Evolutionary conservation across 2,113 vertebrate species (phyloP).

Genomic region (Cavia porcellus): DNA sequence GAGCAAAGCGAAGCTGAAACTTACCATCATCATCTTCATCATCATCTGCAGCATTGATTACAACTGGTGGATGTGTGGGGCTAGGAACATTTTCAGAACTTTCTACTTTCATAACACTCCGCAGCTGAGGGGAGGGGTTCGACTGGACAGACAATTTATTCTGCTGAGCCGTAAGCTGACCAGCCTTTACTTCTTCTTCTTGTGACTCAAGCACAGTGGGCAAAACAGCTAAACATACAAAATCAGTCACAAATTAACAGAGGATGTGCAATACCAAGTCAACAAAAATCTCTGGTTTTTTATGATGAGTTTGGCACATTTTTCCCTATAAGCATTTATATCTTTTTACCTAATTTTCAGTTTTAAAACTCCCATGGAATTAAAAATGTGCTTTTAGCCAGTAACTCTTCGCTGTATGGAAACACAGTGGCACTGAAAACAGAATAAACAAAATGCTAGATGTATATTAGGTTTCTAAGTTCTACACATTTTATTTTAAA

Average conservation of each 20-base stretch:
- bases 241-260: neutral
- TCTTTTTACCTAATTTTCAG: constrained; percentile 42
- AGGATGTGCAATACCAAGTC: neutral
- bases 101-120: constrained; percentile 95
- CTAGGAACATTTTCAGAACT: constrained; percentile 96
- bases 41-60: constrained; percentile 97
- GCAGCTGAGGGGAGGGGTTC: constrained; percentile 92
- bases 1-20: neutral
- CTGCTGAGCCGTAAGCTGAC: constrained; percentile 84
- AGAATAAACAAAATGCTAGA: neutral
- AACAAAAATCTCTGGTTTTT: constrained; percentile 4
- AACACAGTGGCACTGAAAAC: neutral
- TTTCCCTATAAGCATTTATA: neutral
- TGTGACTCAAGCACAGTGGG: constrained; percentile 84
- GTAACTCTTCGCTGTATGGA: neutral
- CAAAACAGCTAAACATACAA: constrained; percentile 80
- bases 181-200: constrained; percentile 89
- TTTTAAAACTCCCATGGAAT: constrained; percentile 7
- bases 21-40: constrained; percentile 97
- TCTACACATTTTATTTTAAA: constrained; percentile 35
- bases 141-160: constrained; percentile 88
- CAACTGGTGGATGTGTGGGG: constrained; percentile 97
- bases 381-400: constrained; percentile 37
- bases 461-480: neutral
- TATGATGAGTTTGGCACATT: neutral